Evolutionary conservation across 2,113 vertebrate species (phyloP).

Genomic region (Pseudorasbora parva): DNA sequence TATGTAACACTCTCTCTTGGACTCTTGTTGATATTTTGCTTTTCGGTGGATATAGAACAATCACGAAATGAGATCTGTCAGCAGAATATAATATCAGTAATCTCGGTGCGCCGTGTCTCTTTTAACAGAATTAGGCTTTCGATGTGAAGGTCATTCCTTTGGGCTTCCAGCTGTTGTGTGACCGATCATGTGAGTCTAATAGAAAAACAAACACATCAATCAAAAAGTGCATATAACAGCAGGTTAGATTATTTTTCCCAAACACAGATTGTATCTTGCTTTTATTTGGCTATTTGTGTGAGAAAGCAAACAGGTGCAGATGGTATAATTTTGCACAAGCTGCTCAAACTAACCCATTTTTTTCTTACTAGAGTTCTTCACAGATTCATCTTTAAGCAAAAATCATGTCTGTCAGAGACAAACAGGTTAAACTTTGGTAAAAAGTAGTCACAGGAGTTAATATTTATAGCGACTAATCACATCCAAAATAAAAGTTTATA

Average conservation of each 20-base stretch:
- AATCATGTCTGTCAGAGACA: not conserved
- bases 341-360: not conserved
- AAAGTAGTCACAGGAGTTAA: not conserved
- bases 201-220: not conserved
- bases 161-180: conserved; percentile 2
- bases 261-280: conserved; percentile 1
- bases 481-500: too few species aligned
- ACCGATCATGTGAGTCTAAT: conserved; percentile 2
- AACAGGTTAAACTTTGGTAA: not conserved
- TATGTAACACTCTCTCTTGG: conserved; percentile 38
- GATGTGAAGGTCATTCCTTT: conserved; percentile 1
- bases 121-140: conserved; percentile 19
- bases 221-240: not conserved
- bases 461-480: too few species aligned
- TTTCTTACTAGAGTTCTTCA: conserved; percentile 14
- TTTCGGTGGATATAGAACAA: not conserved
- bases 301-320: conserved; percentile 3
- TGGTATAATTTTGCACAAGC: conserved; percentile 15
- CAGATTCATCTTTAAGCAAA: not conserved
- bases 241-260: not conserved
- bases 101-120: not conserved
- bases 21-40: conserved; percentile 15
- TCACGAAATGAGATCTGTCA: not conserved
- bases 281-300: not conserved
- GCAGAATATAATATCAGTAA: not conserved